A percentile compares a stretch with the other conserved stretches of the same genome.
phyloP scores from a whole-genome alignment of 2,113 vertebrate genomes.

The Dromas ardeola region DNA sequence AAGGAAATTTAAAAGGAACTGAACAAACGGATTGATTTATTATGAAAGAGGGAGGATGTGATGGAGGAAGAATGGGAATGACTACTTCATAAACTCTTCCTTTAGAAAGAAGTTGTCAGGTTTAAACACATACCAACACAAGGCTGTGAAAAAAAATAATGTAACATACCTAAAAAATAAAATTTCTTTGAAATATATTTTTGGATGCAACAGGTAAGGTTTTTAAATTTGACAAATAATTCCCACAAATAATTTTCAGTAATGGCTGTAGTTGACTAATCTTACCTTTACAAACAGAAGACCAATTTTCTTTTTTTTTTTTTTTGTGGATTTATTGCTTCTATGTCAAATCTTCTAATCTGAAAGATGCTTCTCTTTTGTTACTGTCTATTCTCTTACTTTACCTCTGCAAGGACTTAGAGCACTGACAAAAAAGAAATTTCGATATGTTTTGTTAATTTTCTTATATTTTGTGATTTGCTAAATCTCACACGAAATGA shows the following conservation, averaged over 20 bases:
- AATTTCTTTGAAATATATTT: not conserved
- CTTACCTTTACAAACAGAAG: not conserved
- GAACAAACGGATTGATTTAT: not conserved
- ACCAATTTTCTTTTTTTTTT: rapidly evolving
- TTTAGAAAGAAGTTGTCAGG: not conserved
- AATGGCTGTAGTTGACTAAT: not conserved
- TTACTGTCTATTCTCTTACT: not conserved
- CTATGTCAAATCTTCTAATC: not conserved
- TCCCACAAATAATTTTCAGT: not conserved
- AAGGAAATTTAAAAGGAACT: not conserved
- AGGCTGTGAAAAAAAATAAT: not conserved
- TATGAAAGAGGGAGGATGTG: not conserved
- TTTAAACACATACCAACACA: not conserved
- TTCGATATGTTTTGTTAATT: not conserved
- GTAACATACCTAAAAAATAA: not conserved
- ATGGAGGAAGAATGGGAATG: not conserved
- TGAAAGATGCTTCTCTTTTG: not conserved
- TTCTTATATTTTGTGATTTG: not conserved
- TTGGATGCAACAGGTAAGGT: not conserved
- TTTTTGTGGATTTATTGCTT: not conserved
- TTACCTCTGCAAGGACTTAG: not conserved
- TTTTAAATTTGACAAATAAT: not conserved
- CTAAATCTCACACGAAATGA: not conserved
- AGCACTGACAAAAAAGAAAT: too few relatives aligned
- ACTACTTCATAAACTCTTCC: not conserved